Evolutionary conservation across 2,797 vertebrate species (phyloP).

Genomic region (Dermochelys coriacea): DNA sequence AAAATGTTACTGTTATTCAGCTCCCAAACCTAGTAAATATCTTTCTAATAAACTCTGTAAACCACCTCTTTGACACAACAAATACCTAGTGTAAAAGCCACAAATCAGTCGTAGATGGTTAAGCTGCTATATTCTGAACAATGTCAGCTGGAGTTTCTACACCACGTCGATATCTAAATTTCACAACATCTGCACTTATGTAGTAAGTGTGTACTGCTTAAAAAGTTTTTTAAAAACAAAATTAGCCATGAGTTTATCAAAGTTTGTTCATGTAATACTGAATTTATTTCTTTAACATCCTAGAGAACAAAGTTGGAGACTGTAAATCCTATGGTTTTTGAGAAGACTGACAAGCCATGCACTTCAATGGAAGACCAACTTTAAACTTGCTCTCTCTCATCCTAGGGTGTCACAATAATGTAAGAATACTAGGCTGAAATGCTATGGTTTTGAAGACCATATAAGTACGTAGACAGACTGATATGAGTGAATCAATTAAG

Average conservation of each 20-base stretch:
- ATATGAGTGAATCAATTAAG: neutral
- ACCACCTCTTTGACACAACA: neutral
- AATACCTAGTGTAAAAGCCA: rapidly evolving
- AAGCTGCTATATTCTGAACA: rapidly evolving
- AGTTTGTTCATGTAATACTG: neutral
- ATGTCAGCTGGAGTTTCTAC: neutral
- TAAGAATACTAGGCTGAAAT: neutral
- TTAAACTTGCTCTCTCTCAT: neutral
- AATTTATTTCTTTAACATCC: neutral
- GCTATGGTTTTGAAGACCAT: neutral
- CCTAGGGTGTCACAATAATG: neutral
- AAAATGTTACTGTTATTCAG: neutral
- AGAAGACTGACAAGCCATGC: neutral
- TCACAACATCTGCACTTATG: neutral
- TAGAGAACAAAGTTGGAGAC: neutral
- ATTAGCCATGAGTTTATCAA: neutral
- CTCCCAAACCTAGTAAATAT: neutral
- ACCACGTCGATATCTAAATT: neutral
- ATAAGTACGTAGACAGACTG: neutral
- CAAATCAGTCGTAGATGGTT: neutral
- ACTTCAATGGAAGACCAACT: neutral
- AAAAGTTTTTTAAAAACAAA: neutral
- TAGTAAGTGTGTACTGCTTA: rapidly evolving
- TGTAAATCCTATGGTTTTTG: neutral
- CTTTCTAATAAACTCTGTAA: neutral